Evolutionary conservation across 2,888 invertebrate genomes (phyloP), one percentile per base, ranked within the genome.

Genomic region (Diplazon laetatorius): DNA sequence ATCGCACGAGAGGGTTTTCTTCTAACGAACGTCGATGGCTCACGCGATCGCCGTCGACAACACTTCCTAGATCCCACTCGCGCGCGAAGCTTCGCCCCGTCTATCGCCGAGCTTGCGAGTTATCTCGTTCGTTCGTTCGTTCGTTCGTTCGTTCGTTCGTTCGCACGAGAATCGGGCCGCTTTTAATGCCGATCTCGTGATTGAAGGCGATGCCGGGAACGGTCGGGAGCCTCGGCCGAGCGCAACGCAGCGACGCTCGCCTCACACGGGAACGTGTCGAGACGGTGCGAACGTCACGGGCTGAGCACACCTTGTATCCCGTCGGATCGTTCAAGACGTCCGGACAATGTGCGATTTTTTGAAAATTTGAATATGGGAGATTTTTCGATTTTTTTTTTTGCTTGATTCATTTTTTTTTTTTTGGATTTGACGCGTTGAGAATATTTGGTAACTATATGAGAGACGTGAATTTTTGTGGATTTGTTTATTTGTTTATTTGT

Each of bases 61-160:
- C 72, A 83, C 81, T 85, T 86, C 85, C 86, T 85, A 83, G 82
- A 85, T 85, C 81, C 80, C 73, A 80, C 80, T 83, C 70, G 68
- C 39, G 57, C 37, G 69, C 52, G 68, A 69, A 65, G 55, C 20
- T 48, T 74, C n/a, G n/a, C n/a, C n/a, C n/a, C n/a, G n/a, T n/a
- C n/a, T n/a, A n/a, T n/a, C n/a, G n/a, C n/a, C n/a, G n/a, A n/a
- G n/a, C n/a, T n/a, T n/a, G n/a, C n/a, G n/a, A n/a, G n/a, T n/a
- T n/a, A n/a, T n/a, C n/a, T 65, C 48, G 18, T 44, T 37, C 59
- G 66, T 71, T 68, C 55, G 63, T 71, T 14, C 9, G 50, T 52
- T 63, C 37, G 50, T 30, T 30, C 46, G 50, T 50, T 37, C 59
- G 66, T 71, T 63, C 55, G 63, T 71, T 14, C 3, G 50, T 52